Conservation (phyloP, 2,113 vertebrate genomes). For the Salminus brasiliensis region DNA sequence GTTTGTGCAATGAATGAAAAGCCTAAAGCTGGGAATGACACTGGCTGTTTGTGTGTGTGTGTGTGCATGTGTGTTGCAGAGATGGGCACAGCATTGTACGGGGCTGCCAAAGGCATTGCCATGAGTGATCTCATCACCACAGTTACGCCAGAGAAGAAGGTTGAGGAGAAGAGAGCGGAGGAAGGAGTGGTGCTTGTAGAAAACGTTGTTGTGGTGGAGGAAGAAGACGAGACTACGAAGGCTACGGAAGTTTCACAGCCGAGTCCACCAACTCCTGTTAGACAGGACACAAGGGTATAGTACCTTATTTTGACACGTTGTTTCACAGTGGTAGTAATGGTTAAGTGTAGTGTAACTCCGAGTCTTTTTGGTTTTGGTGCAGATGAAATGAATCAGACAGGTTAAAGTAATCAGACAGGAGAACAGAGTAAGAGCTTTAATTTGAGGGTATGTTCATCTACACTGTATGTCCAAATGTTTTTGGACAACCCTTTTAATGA, state of each 20-base stretch:
- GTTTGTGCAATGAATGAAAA: slow-evolving; percentile 30
- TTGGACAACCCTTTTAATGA: no score
- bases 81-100: slow-evolving; percentile 91
- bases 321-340: neutral
- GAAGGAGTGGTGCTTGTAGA: slow-evolving; percentile 63
- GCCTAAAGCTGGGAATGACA: neutral
- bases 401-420: no score
- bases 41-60: slow-evolving; percentile 33
- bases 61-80: slow-evolving; percentile 82
- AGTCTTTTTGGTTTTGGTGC: no score
- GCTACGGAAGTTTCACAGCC: slow-evolving; percentile 69
- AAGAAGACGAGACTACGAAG: slow-evolving; percentile 68
- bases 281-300: slow-evolving; percentile 84
- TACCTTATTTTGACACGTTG: neutral
- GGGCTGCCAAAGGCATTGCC: slow-evolving; percentile 87
- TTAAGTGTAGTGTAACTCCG: neutral
- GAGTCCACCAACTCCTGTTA: slow-evolving; percentile 70
- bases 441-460: no score
- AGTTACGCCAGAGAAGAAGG: slow-evolving; percentile 88
- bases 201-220: slow-evolving; percentile 36
- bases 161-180: slow-evolving; percentile 78
- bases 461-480: no score
- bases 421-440: no score
- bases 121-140: slow-evolving; percentile 93
- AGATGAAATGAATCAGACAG: no score